Evolutionary conservation across 1,140 invertebrate species (phyloP).

Genomic region (Drosophila albomicans): DNA sequence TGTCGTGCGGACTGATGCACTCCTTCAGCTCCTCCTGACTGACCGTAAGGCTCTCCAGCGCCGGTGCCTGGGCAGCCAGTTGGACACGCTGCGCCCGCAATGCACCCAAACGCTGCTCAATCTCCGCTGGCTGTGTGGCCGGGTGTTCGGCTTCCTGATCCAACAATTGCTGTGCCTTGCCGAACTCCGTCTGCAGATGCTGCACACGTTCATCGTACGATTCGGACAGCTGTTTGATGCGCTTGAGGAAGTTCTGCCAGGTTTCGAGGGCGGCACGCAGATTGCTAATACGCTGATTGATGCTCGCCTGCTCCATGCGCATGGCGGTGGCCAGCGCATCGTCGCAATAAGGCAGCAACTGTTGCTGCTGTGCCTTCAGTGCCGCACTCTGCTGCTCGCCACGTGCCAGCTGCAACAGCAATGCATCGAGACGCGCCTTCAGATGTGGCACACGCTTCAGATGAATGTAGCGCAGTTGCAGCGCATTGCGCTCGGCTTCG

Average conservation of each 20-base stretch:
- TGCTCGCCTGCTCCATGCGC: conserved; percentile 91
- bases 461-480: conserved; percentile 93
- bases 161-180: conserved; percentile 87
- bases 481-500: conserved; percentile 90
- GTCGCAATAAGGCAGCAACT: conserved; percentile 90
- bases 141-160: conserved; percentile 79
- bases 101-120: conserved; percentile 87
- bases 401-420: conserved; percentile 89
- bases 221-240: conserved; percentile 87
- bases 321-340: conserved; percentile 91
- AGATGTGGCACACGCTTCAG: conserved; percentile 90
- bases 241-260: conserved; percentile 90
- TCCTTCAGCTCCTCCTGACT: conserved; percentile 93
- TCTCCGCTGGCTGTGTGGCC: conserved; percentile 85
- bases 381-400: conserved; percentile 89
- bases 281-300: conserved; percentile 91
- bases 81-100: conserved; percentile 87
- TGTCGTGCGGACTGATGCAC: conserved; percentile 93
- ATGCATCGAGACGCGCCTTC: conserved; percentile 88
- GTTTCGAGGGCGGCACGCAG: conserved; percentile 92
- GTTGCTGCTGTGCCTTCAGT: conserved; percentile 88
- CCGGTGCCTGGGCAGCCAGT: conserved; percentile 87
- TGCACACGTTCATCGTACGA: conserved; percentile 87
- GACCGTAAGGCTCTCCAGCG: conserved; percentile 89
- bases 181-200: conserved; percentile 87